These are phyloP conservation scores for Galerucella nymphaeae DNA, from an alignment of 2,888 invertebrate species.

Conservation along the genomic window DNA sequence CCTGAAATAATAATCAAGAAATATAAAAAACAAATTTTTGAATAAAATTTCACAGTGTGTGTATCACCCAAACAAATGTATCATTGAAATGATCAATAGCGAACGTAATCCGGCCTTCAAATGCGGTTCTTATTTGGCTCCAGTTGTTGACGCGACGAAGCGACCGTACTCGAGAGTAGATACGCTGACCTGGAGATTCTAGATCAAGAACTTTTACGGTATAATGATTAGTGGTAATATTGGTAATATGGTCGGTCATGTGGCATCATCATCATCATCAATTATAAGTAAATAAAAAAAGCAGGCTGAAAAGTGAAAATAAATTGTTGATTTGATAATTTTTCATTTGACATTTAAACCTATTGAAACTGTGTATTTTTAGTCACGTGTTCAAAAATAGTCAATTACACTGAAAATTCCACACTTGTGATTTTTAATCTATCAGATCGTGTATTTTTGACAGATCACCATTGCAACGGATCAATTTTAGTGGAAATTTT, in stretches of 20 bases:
- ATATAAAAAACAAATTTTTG: neutral
- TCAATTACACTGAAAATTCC: too few species aligned
- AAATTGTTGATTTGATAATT: too few species aligned
- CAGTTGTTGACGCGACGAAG: slow-evolving; percentile 2
- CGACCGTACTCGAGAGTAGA: neutral
- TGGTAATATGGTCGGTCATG: slow-evolving; percentile 14
- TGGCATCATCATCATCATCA: slow-evolving; percentile 1
- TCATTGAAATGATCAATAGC: neutral
- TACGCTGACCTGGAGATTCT: slow-evolving; percentile 31
- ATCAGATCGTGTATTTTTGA: too few species aligned
- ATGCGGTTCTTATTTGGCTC: slow-evolving; percentile 27
- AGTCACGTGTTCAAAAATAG: too few species aligned
- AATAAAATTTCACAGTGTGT: neutral
- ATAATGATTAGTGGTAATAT: slow-evolving; percentile 19
- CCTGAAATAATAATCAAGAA: neutral
- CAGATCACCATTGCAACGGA: too few species aligned
- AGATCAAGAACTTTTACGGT: slow-evolving; percentile 33
- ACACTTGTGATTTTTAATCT: too few species aligned
- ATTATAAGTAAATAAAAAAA: neutral
- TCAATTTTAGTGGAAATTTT: too few species aligned
- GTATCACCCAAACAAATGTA: neutral
- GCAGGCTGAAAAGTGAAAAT: too few species aligned
- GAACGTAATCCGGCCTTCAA: slow-evolving; percentile 15
- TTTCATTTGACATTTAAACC: too few species aligned
- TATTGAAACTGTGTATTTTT: too few species aligned